A percentile compares a stretch with the other conserved stretches of the same genome.
phyloP scores from a whole-genome alignment of 1,140 invertebrate species.

The Tetranychus urticae region DNA sequence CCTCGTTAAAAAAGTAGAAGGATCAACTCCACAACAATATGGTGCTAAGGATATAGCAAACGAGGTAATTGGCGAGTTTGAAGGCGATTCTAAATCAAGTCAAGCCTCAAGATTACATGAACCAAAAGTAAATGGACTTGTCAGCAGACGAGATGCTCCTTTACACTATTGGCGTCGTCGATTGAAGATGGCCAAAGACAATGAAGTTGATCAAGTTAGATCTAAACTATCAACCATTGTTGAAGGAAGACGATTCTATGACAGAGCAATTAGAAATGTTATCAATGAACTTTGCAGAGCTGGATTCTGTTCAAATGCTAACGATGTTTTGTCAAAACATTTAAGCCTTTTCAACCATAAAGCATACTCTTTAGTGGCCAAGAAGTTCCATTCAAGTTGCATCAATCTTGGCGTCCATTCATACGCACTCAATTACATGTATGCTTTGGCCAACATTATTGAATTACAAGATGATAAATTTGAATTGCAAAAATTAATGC shows the following conservation, averaged over 20 bases:
- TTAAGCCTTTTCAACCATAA: background rate
- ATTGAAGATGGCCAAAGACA: background rate
- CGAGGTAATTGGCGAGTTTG: background rate
- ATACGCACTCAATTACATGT: background rate
- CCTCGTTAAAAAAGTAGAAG: constrained; percentile 31
- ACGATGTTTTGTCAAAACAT: background rate
- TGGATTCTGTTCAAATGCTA: background rate
- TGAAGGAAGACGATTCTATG: background rate
- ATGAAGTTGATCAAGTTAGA: background rate
- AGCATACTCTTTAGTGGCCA: background rate
- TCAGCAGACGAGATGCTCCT: background rate
- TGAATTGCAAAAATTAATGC: too few species aligned
- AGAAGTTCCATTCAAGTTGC: background rate
- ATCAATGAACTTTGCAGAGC: background rate
- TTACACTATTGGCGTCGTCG: background rate
- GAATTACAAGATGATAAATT: background rate
- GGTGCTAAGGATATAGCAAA: constrained; percentile 25
- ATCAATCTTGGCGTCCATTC: background rate
- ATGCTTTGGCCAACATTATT: background rate
- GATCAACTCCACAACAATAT: constrained; percentile 33
- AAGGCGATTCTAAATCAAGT: background rate
- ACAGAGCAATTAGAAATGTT: background rate
- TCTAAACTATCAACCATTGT: background rate
- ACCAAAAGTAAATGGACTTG: too few species aligned
- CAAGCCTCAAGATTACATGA: too few species aligned